A percentile compares a stretch with the other conserved stretches of the same genome.
phyloP scores from a whole-genome alignment of 2,888 invertebrate species.

The Phaonia tiefii region DNA sequence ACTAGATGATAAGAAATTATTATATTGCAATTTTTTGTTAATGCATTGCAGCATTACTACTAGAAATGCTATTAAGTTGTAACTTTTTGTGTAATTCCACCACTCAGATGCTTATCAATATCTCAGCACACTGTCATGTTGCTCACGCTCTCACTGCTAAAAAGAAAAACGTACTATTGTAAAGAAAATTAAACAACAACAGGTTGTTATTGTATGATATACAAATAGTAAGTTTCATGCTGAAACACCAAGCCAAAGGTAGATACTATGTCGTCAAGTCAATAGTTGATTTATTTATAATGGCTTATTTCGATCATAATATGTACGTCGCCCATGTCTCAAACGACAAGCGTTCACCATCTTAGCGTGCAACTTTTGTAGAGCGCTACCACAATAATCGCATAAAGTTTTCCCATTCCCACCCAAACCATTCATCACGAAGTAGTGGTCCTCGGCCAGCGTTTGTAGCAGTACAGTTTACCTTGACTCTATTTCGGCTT shows the following conservation, averaged over 20 bases:
- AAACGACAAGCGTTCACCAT: neutral
- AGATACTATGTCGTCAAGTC: neutral
- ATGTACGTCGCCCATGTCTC: conserved; percentile 7
- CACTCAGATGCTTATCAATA: neutral
- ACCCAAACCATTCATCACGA: conserved; percentile 33
- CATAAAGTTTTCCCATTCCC: neutral
- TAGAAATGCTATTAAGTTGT: neutral
- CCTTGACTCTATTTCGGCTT: conserved; percentile 30
- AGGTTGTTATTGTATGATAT: conserved; percentile 52
- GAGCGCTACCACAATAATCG: too few species aligned
- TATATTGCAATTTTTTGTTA: too few species aligned
- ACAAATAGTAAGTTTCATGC: conserved; percentile 36
- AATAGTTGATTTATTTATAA: conserved; percentile 23
- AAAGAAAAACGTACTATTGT: conserved; percentile 29
- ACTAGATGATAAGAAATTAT: too few species aligned
- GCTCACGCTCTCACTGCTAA: too few species aligned
- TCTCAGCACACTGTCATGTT: too few species aligned
- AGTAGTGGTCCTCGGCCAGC: too few species aligned
- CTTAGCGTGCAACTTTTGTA: too few species aligned
- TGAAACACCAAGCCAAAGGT: conserved; percentile 1
- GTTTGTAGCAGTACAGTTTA: too few species aligned
- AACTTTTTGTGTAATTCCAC: neutral
- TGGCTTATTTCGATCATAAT: conserved; percentile 15
- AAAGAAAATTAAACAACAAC: conserved; percentile 36
- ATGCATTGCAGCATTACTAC: too few species aligned